These are phyloP conservation scores for Anolis apletophallus DNA, from an alignment of 2,797 vertebrate species.

Conservation along the genomic window DNA sequence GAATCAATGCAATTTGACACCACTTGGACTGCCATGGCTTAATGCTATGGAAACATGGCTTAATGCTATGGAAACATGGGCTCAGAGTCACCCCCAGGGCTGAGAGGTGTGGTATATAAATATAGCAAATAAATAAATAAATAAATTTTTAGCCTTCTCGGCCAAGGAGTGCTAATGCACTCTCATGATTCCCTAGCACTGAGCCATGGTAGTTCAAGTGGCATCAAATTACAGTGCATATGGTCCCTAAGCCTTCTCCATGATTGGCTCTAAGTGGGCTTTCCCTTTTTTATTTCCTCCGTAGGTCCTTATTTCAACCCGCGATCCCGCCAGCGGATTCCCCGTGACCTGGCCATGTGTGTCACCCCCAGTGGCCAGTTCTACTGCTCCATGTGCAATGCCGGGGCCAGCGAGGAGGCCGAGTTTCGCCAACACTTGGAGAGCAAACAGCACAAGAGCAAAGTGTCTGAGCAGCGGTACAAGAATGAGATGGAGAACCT, in stretches of 20 bases:
- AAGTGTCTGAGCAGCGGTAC: constrained; percentile 96
- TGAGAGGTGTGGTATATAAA: no score
- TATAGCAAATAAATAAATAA: no score
- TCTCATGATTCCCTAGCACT: no score
- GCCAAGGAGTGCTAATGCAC: no score
- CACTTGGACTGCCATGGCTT: no score
- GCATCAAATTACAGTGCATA: no score
- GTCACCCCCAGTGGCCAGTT: constrained; percentile 98
- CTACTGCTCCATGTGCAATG: constrained; percentile 99
- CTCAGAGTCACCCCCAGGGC: no score
- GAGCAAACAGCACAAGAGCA: constrained; percentile 98
- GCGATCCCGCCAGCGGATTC: constrained; percentile 93
- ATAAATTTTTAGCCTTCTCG: no score
- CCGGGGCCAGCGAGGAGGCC: constrained; percentile 91
- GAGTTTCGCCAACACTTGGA: constrained; percentile 97
- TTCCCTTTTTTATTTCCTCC: constrained; percentile 43
- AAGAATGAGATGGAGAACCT: constrained; percentile 97
- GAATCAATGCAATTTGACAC: no score
- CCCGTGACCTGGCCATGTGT: constrained; percentile 97
- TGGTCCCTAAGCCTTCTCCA: not conserved
- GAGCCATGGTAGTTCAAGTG: no score
- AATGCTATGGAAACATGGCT: no score
- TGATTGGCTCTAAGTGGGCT: rapidly evolving
- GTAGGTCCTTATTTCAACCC: constrained; percentile 97
- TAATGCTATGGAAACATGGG: no score